Evolutionary conservation across 2,888 invertebrate species (phyloP), one percentile per base, ranked within the genome.

Genomic region (Trachelus iudaicus): DNA sequence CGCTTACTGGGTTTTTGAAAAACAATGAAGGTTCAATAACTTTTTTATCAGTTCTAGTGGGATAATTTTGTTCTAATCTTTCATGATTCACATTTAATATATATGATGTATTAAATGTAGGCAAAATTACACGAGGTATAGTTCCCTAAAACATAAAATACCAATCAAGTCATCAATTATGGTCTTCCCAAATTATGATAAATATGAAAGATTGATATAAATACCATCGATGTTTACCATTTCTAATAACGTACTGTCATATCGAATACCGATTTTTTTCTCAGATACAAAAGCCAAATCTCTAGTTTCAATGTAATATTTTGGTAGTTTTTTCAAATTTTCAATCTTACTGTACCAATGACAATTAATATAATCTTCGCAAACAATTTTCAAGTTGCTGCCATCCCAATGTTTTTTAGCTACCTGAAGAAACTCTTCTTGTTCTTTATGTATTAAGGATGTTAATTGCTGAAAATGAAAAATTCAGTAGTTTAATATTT

Each of bases 341-440:
- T 80, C 31, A 11, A 86, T 69, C 34, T 87, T 88, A n/a, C 56
- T 76, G 23, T 82, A 81, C 89, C 89, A 89, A 76, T 79, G 80
- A 13, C 56, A 9, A 73, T 84, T 82, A 4, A 87, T 77, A 37
- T 83, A 87, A 73, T 85, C 80, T 73, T 85, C 82, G 69, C 81
- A 81, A n/a, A 40, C 73, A 11, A 86, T 68, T 12, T 34, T 35
- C 6, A 83, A 73, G 31, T 76, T 35, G 4, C 82, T 80, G 30
- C 80, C 73, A 33, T 83, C 34, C 89, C 89, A 89, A 37, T 85
- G 77, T 1, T 73, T 73, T 76, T 87, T 85, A 0, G 82, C 87
- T 78, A 87, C 81, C 34, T 87, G 79, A 34, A 87, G 71, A 78
- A 82, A 89, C 75, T 86, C 86, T 2, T 84, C 82, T 76, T 89